Evolutionary conservation across 2,113 vertebrate genomes (phyloP), one percentile per base, ranked within the genome.

Genomic region (Rhynchomys soricoides): DNA sequence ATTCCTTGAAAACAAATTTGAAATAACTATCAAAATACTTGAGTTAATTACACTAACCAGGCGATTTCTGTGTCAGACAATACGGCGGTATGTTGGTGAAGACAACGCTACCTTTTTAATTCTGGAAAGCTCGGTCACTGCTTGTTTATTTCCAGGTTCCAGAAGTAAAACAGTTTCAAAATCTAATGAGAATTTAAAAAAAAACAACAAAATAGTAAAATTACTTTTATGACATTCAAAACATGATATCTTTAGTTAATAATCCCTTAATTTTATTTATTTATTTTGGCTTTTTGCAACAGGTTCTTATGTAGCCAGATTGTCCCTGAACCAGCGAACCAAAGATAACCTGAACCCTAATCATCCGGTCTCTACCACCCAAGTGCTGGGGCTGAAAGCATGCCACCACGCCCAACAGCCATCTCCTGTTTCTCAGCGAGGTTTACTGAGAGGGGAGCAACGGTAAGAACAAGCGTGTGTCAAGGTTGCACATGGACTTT

Each of bases 101-200:
- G 95, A 92, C 37, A 97, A 98, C 96, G 1, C 98, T 97, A 99
- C 99, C 92, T 98, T 98, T 93, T 98, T 99, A 94, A 99, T 99
- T 98, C 99, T 99, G 68, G 98, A 98, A 94, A 99, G 99, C 97
- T 99, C 99, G 0, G 98, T 99, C 89, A 99, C 86, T 78, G 99
- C 99, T 98, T 99, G 99, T 37, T 99, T 99, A 98, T 99, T 99
- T 96, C 99, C 99, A 86, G 99, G 99, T 97, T 99, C 99, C 96
- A 99, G 97, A 92, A 99, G 99, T 97, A 99, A 97, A 91, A 99
- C 98, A 94, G 98, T 99, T 98, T 99, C 98, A 96, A 99, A 99
- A 98, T 99, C 99, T 99, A 97, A 40, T 24, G 64, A 1, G 88
- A 95, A 97, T 93, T 95, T 57, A 66, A 68, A 96, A 95, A 95